These are phyloP conservation scores for Machimus atricapillus DNA, from an alignment of 2,888 invertebrate species.

Conservation along the genomic window DNA sequence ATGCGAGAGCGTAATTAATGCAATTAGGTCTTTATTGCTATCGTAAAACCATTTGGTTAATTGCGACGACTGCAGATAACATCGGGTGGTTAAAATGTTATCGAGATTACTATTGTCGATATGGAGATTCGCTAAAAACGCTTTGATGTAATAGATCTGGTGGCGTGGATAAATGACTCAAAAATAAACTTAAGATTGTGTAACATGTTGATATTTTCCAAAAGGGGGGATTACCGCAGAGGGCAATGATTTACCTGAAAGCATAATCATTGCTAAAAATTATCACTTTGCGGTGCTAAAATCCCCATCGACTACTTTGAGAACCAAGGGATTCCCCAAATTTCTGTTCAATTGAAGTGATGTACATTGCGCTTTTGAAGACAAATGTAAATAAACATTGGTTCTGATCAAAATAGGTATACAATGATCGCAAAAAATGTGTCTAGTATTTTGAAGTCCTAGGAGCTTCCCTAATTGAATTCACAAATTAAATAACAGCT, in stretches of 20 bases:
- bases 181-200: neutral
- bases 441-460: too few species aligned
- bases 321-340: too few species aligned
- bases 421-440: too few species aligned
- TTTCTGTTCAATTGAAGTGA: too few species aligned
- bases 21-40: neutral
- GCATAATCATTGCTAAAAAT: neutral
- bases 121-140: neutral
- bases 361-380: too few species aligned
- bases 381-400: too few species aligned
- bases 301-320: too few species aligned
- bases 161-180: neutral
- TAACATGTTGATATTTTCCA: neutral
- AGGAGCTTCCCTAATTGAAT: too few species aligned
- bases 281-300: neutral
- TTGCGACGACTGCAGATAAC: neutral
- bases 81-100: neutral
- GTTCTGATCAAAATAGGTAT: too few species aligned
- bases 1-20: neutral
- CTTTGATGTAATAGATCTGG: neutral
- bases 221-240: neutral
- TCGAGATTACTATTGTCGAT: neutral
- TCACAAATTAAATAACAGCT: neutral
- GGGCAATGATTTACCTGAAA: neutral
- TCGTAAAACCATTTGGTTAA: neutral